Evolutionary conservation across 2,888 invertebrate species (phyloP), one percentile per base, ranked within the genome.

Genomic region (Napeogenes inachia): DNA sequence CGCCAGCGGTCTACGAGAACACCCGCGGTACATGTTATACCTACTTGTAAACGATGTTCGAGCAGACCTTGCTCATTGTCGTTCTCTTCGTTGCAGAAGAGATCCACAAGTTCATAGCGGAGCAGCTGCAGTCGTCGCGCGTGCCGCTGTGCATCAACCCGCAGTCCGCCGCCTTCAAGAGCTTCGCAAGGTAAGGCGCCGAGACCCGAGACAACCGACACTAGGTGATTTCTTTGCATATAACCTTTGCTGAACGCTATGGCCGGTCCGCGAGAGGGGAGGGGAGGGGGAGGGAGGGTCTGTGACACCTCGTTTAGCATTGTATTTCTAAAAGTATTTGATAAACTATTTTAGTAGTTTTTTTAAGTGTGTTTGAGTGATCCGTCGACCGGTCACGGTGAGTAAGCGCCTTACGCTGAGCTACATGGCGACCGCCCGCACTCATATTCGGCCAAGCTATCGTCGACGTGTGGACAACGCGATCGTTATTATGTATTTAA

Each of bases 121-220:
- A 99, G 89, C 98, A 98, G 89, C 93, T 97, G 84, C 97, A 97
- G 87, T 96, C 97, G 80, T 97, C 96, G 81, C 95, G 98, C 74
- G 98, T 99, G 77, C 99, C 99, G 73, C 93, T 99, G 77, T 99
- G 99, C 93, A 99, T 99, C 93, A 99, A 99, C 92, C 99, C 99
- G 78, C 98, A 98, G 92, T 99, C 99, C 82, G 98, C 99, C 87
- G 98, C 99, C 88, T 99, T 99, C 94, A 99, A 99, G 93, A 99
- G 98, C 93, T 99, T 99, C 94, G 97, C 98, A 93, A 99, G 98
- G 99, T 99, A 96, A 96, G 95, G 89, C 80, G 79, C 75, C 74
- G 72, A 74, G 74, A 72, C 72, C 74, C 71, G 81, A 80, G 84
- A 82, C 87, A 83, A 87, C 83, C 87, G 87, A 87, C 87, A 87